phyloP scores from a whole-genome alignment of 2,113 vertebrate species.

The Callopanchax toddi region DNA sequence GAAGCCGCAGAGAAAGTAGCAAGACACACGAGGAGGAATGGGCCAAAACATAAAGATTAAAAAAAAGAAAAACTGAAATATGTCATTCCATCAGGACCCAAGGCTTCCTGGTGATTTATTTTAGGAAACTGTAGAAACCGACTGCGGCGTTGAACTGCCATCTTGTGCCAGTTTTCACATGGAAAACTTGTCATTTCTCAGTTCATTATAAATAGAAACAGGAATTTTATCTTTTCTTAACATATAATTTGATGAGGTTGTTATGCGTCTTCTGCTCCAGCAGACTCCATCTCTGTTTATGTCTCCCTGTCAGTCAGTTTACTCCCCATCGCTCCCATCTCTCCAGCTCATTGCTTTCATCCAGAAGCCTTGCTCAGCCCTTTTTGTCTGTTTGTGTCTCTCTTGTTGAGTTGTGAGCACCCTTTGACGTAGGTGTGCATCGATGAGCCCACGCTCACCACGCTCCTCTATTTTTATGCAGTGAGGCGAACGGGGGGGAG shows the following conservation, averaged over 20 bases:
- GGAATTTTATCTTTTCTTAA: conserved; percentile 28
- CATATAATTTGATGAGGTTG: conserved; percentile 23
- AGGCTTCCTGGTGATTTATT: conserved; percentile 19
- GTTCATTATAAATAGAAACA: conserved; percentile 40
- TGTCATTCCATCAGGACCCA: conserved; percentile 22
- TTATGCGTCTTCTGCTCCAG: conserved; percentile 7
- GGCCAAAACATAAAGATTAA: conserved; percentile 7
- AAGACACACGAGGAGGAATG: conserved; percentile 17
- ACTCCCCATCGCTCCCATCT: not conserved
- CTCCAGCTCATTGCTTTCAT: not conserved
- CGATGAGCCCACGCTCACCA: conserved; percentile 29
- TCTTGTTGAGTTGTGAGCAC: conserved; percentile 46
- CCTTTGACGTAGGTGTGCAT: conserved; percentile 70
- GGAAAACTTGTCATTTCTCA: conserved; percentile 1
- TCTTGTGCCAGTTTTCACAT: conserved; percentile 32
- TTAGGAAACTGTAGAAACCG: not conserved
- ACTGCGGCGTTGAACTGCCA: conserved; percentile 1
- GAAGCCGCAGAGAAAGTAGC: conserved; percentile 60
- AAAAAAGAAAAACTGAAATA: conserved; percentile 7
- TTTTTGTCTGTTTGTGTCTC: not conserved
- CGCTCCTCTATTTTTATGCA: conserved; percentile 74
- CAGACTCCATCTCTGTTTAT: conserved; percentile 28
- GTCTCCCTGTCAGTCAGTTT: conserved; percentile 10
- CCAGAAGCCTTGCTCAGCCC: conserved; percentile 2
- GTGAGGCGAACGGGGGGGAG: conserved; percentile 35